A percentile compares a stretch with the other conserved stretches of the same genome.
Evolutionary conservation across 92 coral and sea anemone species (phyloP).

Genomic region (Muricea muricata): DNA sequence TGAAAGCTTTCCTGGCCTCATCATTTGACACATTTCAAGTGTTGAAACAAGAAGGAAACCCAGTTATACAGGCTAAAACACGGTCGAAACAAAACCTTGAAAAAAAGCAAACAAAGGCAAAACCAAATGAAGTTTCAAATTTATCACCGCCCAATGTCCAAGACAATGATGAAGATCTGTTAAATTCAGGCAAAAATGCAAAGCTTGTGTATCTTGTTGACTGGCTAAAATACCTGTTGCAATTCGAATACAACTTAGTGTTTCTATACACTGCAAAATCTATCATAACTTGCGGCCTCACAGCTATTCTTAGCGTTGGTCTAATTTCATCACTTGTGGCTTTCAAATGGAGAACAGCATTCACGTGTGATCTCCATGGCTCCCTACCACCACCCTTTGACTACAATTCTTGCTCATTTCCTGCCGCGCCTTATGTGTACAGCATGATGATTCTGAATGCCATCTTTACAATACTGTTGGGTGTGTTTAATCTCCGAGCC

Average conservation of each 20-base stretch:
- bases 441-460: conserved; percentile 36
- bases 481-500: conserved; percentile 22
- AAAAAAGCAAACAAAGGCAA: background rate
- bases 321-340: background rate
- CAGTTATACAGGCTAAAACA: background rate
- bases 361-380: conserved; percentile 9
- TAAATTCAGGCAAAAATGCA: background rate
- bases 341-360: conserved; percentile 23
- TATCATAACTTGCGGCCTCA: background rate
- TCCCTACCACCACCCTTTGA: conserved; percentile 20
- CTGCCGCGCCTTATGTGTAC: conserved; percentile 41
- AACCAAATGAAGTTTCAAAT: background rate
- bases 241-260: conserved; percentile 30
- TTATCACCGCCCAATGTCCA: background rate
- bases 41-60: conserved; percentile 10
- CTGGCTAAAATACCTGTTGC: conserved; percentile 29
- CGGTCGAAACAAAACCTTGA: background rate
- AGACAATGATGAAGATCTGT: background rate
- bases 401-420: conserved; percentile 23
- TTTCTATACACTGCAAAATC: conserved; percentile 3
- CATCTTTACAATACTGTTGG: conserved; percentile 13
- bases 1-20: conserved; percentile 32
- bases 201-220: conserved; percentile 30
- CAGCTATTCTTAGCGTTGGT: background rate
- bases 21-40: conserved; percentile 18